A percentile compares a stretch with the other conserved stretches of the same genome.
phyloP scores from a whole-genome alignment of 2,888 invertebrate species.

The Petrolisthes manimaculis region DNA sequence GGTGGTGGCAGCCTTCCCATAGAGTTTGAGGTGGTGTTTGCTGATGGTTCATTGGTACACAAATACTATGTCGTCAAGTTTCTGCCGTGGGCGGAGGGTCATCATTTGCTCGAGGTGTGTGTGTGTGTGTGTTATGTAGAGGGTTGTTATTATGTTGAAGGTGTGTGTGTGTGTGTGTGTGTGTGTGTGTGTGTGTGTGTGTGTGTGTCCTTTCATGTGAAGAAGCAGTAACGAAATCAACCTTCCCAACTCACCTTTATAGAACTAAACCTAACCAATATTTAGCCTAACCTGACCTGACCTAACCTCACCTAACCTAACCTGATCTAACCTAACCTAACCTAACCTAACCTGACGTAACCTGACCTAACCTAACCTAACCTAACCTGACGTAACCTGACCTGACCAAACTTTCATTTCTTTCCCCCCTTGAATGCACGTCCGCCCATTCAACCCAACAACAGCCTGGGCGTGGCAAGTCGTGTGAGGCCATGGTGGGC shows the following conservation, averaged over 20 bases:
- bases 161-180: too few species aligned
- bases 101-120: too few species aligned
- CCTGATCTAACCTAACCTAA: not conserved
- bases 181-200: not conserved
- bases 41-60: too few species aligned
- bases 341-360: not conserved
- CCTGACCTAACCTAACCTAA: not conserved
- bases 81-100: too few species aligned
- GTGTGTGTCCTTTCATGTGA: not conserved
- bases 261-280: not conserved
- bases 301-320: not conserved
- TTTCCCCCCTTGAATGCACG: not conserved
- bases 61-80: too few species aligned
- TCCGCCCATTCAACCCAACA: too few species aligned
- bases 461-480: conserved; percentile 40
- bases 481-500: conserved; percentile 40
- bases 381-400: not conserved
- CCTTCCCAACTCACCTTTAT: not conserved
- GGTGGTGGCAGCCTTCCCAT: not conserved
- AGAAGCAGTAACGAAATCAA: too few species aligned
- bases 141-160: too few species aligned
- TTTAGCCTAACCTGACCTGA: not conserved
- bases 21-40: too few species aligned
- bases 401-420: not conserved
- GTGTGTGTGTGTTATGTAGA: too few species aligned